Conservation (phyloP, 2,888 invertebrate species). For the Exocentrus adspersus region DNA sequence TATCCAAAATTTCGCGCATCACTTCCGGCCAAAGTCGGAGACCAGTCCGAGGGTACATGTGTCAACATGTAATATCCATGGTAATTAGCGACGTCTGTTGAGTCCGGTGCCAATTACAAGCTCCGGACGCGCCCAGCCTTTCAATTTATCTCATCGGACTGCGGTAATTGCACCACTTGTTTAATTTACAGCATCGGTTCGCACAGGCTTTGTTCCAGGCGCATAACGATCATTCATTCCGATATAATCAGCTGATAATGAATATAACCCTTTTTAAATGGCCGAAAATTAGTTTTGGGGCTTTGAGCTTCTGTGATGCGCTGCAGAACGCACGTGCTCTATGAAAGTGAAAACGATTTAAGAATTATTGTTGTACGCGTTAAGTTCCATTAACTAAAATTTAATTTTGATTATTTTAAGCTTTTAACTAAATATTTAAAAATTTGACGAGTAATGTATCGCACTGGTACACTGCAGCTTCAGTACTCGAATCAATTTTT, state of each 20-base stretch:
- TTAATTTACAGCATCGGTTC: slow-evolving; percentile 55
- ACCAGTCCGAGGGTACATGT: slow-evolving; percentile 44
- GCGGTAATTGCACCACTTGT: slow-evolving; percentile 58
- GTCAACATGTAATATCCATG: slow-evolving; percentile 61
- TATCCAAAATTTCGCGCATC: slow-evolving; percentile 56
- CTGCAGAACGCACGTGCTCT: too few relatives aligned
- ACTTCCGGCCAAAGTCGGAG: slow-evolving; percentile 47
- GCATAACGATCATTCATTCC: slow-evolving; percentile 31
- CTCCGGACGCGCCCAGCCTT: slow-evolving; percentile 50
- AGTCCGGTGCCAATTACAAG: slow-evolving; percentile 57
- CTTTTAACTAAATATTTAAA: too few relatives aligned
- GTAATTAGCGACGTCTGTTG: slow-evolving; percentile 59
- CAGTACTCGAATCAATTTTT: too few relatives aligned
- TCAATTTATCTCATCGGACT: slow-evolving; percentile 55
- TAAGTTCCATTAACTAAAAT: too few relatives aligned
- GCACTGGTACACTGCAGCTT: too few relatives aligned
- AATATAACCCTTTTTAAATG: slow-evolving; percentile 26
- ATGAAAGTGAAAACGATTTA: too few relatives aligned
- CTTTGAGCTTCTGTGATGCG: not conserved
- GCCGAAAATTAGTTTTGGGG: not conserved
- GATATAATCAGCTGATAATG: slow-evolving; percentile 36
- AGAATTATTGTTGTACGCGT: too few relatives aligned
- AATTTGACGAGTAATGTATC: too few relatives aligned
- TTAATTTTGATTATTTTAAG: too few relatives aligned
- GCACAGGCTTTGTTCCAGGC: slow-evolving; percentile 51